Evolutionary conservation across 1,140 invertebrate genomes (phyloP), one percentile per base, ranked within the genome.

Genomic region (Temnothorax longispinosus): DNA sequence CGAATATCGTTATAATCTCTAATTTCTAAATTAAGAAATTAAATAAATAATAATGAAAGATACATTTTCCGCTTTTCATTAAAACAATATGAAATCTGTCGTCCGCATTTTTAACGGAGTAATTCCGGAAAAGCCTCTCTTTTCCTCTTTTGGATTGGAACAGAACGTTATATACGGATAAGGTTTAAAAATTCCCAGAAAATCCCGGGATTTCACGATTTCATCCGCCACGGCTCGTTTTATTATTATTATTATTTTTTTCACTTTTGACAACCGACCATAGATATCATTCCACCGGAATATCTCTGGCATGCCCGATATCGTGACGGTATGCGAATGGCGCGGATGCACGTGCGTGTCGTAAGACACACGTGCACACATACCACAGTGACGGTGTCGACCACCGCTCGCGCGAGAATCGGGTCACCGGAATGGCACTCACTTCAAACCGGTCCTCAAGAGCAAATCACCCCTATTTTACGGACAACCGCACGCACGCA

Each of bases 401-500:
- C 11, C 21, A 27, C 32, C 32, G 52, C 27, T 35, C 56, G 18
- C 21, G 47, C 32, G 58, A 71, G 75, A 89, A 87, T 76, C 77
- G 72, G 85, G 77, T 77, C 62, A 77, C 35, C 38, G 47, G 64
- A 89, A 84, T 77, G 65, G 41, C n/a, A 69, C 67, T 27, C 69
- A 65, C 85, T 87, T 87, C 62, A 85, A 87, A 87, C 80, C 86
- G 69, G 86, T 87, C 65, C n/a, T 82, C 54, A 67, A 41, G 54
- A 88, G 38, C 54, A 50, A 64, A 77, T 84, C 88, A 75, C 27
- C 60, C 85, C 85, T 87, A 89, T 89, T 90, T 90, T 89, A 75
- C 64, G 67, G 75, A 72, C 11, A 77, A 32, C 58, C 62, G 81
- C 44, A 32, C 44, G 32, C 15, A 47, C 50, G 52, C 52, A 56